Evolutionary conservation across 2,797 vertebrate genomes (phyloP).

Genomic region (Gambelia wislizenii): DNA sequence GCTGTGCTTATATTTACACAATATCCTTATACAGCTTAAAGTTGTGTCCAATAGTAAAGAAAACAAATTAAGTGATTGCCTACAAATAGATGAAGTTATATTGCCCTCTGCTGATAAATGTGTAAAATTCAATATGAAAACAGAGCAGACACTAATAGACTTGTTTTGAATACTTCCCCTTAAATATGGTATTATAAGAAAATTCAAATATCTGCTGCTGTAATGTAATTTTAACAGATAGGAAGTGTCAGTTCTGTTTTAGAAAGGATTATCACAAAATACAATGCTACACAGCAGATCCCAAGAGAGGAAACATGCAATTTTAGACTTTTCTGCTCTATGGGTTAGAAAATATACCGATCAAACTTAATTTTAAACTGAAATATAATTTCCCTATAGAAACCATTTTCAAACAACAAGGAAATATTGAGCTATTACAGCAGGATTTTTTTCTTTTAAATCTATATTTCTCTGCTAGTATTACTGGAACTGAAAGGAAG

Average conservation of each 20-base stretch:
- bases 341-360: slow-evolving; percentile 40
- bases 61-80: slow-evolving; percentile 50
- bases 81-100: slow-evolving; percentile 61
- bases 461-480: accelerated
- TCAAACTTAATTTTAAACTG: slow-evolving; percentile 25
- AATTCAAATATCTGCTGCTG: slow-evolving; percentile 50
- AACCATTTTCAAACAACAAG: slow-evolving; percentile 26
- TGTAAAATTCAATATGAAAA: slow-evolving; percentile 50
- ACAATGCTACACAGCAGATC: slow-evolving; percentile 19
- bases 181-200: slow-evolving; percentile 15
- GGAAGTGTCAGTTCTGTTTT: slow-evolving; percentile 45
- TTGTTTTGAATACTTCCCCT: neutral
- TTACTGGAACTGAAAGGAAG: neutral
- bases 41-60: slow-evolving; percentile 41
- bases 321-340: slow-evolving; percentile 10
- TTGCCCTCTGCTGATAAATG: slow-evolving; percentile 78
- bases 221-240: slow-evolving; percentile 44
- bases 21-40: slow-evolving; percentile 61
- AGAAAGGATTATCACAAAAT: slow-evolving; percentile 30
- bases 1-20: slow-evolving; percentile 61
- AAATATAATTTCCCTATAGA: slow-evolving; percentile 7
- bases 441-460: slow-evolving; percentile 4
- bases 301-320: slow-evolving; percentile 17
- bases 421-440: slow-evolving; percentile 23
- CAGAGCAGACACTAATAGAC: neutral